A percentile compares a stretch with the other conserved stretches of the same genome.
Conservation (phyloP, 2,888 invertebrate genomes). For the Philonicus albiceps region DNA sequence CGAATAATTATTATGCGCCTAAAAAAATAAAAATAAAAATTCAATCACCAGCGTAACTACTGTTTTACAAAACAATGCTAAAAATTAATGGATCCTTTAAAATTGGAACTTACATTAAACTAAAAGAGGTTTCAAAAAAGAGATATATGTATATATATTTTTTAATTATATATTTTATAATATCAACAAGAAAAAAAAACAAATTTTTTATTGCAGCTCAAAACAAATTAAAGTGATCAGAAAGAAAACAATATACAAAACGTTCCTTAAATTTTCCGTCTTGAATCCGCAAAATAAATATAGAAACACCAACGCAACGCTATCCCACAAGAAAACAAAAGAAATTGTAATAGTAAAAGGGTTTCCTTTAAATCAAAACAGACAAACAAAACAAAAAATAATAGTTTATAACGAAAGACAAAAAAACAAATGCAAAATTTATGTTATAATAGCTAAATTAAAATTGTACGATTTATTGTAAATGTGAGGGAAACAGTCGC, state of each 20-base stretch:
- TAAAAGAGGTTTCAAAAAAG: background rate
- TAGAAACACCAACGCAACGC: background rate
- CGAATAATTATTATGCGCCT: too few species aligned
- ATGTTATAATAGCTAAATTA: background rate
- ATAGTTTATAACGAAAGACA: background rate
- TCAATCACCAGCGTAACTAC: background rate
- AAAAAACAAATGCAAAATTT: background rate
- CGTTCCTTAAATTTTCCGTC: conserved; percentile 35
- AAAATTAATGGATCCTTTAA: background rate
- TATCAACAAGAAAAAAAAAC: conserved; percentile 1
- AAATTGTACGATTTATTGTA: background rate
- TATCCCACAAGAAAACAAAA: background rate
- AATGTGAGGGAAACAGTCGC: background rate
- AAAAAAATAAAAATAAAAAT: too few species aligned
- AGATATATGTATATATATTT: too few species aligned
- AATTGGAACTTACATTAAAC: background rate
- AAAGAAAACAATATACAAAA: background rate
- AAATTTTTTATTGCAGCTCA: background rate
- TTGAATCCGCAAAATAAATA: background rate
- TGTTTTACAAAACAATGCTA: background rate
- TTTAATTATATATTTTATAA: background rate
- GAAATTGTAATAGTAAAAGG: background rate
- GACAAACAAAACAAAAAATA: background rate
- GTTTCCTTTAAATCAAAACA: background rate
- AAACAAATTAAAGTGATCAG: background rate